phyloP scores from a whole-genome alignment of 2,113 vertebrate species.

The Nycticebus coucang region DNA sequence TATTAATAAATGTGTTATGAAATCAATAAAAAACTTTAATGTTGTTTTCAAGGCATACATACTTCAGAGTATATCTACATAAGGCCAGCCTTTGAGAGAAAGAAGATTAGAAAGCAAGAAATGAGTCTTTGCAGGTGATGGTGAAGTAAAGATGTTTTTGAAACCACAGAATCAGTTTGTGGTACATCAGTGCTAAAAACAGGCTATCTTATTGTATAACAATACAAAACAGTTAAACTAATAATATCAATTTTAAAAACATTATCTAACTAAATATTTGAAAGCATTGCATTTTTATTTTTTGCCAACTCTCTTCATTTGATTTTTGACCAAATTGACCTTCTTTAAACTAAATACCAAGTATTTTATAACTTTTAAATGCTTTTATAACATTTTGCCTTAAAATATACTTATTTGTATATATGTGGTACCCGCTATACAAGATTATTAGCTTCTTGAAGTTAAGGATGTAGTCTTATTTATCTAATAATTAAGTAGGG shows the following conservation, averaged over 20 bases:
- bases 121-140: conserved; percentile 4
- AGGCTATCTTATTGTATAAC: not conserved
- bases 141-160: conserved; percentile 24
- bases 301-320: not conserved
- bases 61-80: not conserved
- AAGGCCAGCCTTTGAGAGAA: not conserved
- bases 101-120: conserved; percentile 37
- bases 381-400: not conserved
- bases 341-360: conserved; percentile 13
- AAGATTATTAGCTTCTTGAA: not conserved
- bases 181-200: not conserved
- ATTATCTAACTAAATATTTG: not conserved
- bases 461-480: not conserved
- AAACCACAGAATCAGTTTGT: conserved; percentile 14
- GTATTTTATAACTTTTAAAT: conserved; percentile 26
- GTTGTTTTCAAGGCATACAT: conserved; percentile 1
- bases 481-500: not conserved
- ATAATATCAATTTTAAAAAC: not conserved
- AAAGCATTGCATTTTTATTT: not conserved
- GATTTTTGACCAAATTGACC: not conserved
- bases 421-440: not conserved
- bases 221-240: conserved; percentile 23
- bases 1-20: conserved; percentile 2
- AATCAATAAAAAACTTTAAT: conserved; percentile 10
- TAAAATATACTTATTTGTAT: conserved; percentile 19